Percentiles rank a stretch among this genome's conserved stretches.
Conservation (phyloP, 2,888 invertebrate genomes). For the Brenthis ino region DNA sequence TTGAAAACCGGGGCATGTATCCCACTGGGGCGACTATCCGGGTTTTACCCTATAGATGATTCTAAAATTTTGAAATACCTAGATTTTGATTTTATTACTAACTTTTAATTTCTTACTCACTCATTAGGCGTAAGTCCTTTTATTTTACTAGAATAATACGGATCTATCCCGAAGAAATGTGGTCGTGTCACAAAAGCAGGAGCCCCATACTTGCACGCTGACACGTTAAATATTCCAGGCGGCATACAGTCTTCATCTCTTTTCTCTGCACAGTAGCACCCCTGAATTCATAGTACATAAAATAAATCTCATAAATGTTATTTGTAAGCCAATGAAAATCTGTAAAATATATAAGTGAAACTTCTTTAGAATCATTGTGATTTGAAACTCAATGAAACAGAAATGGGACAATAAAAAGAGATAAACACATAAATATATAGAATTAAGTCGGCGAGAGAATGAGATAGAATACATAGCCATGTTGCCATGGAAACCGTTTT, state of each 20-base stretch:
- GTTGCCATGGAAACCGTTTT: too few species aligned
- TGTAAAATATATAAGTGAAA: too few species aligned
- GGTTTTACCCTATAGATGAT: too few species aligned
- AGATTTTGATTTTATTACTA: neutral
- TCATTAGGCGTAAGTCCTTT: slow-evolving; percentile 85
- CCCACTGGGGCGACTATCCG: too few species aligned
- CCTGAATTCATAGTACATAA: slow-evolving; percentile 49
- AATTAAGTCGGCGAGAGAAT: too few species aligned
- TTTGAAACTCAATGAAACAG: too few species aligned
- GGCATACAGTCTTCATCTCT: slow-evolving; percentile 71
- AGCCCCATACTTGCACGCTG: slow-evolving; percentile 88
- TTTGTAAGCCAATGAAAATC: neutral
- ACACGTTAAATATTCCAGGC: slow-evolving; percentile 86
- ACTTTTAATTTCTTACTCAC: slow-evolving; percentile 50
- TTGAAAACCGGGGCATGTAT: too few species aligned
- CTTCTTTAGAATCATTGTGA: too few species aligned
- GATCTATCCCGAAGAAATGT: slow-evolving; percentile 89
- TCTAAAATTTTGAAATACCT: too few species aligned
- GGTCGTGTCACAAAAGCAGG: slow-evolving; percentile 91
- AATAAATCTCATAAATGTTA: neutral
- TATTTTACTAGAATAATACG: slow-evolving; percentile 83
- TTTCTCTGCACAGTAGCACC: slow-evolving; percentile 85
- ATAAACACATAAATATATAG: too few species aligned
- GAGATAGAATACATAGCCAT: too few species aligned
- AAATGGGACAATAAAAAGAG: too few species aligned